phyloP scores from a whole-genome alignment of 2,113 vertebrate genomes.

The Cheirogaleus medius region DNA sequence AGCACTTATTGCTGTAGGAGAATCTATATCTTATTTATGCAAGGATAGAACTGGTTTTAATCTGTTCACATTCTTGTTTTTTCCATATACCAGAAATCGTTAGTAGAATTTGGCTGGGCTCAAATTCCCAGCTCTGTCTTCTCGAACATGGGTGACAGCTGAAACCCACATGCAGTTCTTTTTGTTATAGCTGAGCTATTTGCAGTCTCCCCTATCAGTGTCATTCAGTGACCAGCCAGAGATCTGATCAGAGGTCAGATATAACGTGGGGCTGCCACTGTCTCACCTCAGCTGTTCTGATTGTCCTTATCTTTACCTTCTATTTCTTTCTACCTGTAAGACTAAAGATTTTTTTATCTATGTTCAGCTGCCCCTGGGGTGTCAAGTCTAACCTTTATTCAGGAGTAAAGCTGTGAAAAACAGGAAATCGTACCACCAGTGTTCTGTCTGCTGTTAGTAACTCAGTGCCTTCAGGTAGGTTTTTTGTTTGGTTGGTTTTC shows the following conservation, averaged over 20 bases:
- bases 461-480: not conserved
- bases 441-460: not conserved
- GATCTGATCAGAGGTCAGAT: not conserved
- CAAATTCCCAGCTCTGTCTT: not conserved
- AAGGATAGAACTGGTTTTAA: not conserved
- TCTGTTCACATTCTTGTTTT: not conserved
- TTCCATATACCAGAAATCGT: not conserved
- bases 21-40: not conserved
- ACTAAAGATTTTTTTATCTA: not conserved
- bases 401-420: not conserved
- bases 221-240: not conserved
- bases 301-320: not conserved
- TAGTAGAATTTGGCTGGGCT: not conserved
- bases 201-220: not conserved
- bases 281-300: not conserved
- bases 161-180: not conserved
- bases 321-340: not conserved
- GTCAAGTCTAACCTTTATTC: not conserved
- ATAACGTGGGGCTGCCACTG: not conserved
- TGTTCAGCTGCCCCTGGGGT: not conserved
- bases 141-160: not conserved
- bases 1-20: not conserved
- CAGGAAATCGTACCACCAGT: not conserved
- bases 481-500: not conserved
- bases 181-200: not conserved